Conservation (phyloP, 2,113 vertebrate species). For the Rana temporaria region DNA sequence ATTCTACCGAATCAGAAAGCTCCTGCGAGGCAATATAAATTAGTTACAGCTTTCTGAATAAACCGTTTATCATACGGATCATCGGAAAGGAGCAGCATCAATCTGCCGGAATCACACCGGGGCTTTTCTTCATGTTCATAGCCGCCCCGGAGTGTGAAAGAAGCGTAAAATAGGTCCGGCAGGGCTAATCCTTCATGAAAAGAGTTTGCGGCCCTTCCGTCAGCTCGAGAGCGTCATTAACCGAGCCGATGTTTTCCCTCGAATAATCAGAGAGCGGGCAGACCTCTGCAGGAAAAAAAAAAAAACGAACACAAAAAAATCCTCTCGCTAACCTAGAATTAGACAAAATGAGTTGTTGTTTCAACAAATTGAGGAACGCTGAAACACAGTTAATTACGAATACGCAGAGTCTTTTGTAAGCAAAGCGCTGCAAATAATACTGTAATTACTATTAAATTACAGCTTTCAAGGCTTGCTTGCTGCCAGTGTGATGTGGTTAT, state of each 20-base stretch:
- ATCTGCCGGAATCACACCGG: background rate
- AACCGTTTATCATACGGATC: no score
- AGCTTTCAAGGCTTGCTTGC: constrained; percentile 58
- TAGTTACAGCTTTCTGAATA: no score
- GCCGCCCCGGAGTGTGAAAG: background rate
- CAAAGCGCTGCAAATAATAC: constrained; percentile 48
- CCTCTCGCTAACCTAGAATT: constrained; percentile 26
- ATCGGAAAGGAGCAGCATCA: no score
- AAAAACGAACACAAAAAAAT: background rate
- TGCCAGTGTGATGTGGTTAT: constrained; percentile 52
- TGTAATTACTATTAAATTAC: constrained; percentile 62
- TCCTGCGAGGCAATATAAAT: no score
- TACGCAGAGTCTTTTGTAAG: constrained; percentile 53
- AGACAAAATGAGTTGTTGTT: constrained; percentile 28
- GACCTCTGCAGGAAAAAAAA: background rate
- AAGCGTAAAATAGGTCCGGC: background rate
- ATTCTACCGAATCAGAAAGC: background rate
- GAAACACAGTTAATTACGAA: constrained; percentile 59
- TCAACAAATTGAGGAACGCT: constrained; percentile 58
- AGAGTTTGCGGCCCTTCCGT: background rate
- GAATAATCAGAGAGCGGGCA: background rate
- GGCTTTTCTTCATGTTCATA: background rate
- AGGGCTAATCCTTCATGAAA: background rate
- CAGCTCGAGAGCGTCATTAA: background rate
- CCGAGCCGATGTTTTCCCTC: background rate